Evolutionary conservation across 2,797 vertebrate species (phyloP).

Genomic region (Enteromius afrohamiltoni): DNA sequence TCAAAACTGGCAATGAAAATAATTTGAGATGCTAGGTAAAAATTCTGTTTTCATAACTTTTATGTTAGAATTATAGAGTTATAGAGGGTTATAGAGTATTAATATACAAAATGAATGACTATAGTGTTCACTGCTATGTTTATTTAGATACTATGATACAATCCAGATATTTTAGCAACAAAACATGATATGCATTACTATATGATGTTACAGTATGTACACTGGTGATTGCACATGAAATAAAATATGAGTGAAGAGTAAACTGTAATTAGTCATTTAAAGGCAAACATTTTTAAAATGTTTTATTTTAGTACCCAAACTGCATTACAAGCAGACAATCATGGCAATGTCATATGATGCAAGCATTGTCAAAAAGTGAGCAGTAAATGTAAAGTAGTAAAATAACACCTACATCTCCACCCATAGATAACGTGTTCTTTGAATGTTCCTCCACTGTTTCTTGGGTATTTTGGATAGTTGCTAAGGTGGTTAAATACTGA

Average conservation of each 20-base stretch:
- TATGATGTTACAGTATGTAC: neutral
- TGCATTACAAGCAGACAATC: neutral
- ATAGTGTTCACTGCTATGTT: neutral
- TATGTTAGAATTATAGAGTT: too few relatives aligned
- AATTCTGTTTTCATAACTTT: neutral
- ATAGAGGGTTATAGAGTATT: too few relatives aligned
- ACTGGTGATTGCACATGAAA: neutral
- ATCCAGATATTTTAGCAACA: neutral
- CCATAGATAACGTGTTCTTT: neutral
- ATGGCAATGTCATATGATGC: neutral
- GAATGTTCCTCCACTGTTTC: neutral
- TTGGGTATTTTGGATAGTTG: neutral
- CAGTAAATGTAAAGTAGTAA: neutral
- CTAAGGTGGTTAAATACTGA: neutral
- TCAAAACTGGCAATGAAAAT: neutral
- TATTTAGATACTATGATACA: neutral
- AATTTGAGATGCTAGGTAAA: neutral
- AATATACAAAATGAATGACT: neutral
- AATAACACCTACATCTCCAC: neutral
- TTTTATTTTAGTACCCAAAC: neutral
- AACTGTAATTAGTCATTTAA: neutral
- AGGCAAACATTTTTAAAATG: neutral
- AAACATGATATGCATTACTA: neutral
- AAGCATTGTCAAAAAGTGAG: conserved; percentile 13
- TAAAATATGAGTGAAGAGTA: too few relatives aligned